Base-by-base conservation (phyloP, 2,113 vertebrate genomes). In the Tympanuchus pallidicinctus region DNA sequence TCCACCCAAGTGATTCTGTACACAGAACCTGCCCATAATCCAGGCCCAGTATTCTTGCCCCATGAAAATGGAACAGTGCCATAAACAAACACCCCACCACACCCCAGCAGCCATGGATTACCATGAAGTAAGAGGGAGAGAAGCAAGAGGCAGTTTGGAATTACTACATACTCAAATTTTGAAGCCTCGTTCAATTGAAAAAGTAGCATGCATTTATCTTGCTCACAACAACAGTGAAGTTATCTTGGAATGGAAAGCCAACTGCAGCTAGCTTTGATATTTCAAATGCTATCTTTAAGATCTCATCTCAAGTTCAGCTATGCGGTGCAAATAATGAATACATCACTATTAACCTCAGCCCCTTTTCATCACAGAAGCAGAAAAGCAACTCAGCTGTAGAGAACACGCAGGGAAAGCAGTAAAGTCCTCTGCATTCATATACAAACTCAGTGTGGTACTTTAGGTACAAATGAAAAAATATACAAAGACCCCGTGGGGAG, bases 381-480 rank as follows among this genome's bases (percentile, higher is more conserved):
- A 3, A 32, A 42, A 65, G 9, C 9, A 25, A 30, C 32, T 47
- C 61, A 32, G 66, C n/a, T n/a, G 17, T 25, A 32, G 59, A 11
- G 34, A 24, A 11, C 22, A 38, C 0, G 0, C 17, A 30, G 24
- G 60, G 28, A 84, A 50, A 63, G 48, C 10, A 34, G 12, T 27
- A 61, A 27, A 0, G 28, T 57, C n/a, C 75, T n/a, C 10, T 5
- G 7, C 11, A 57, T 61, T 25, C 20, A 15, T 69, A 18, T 11
- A 28, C 45, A 42, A 64, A 1, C 45, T 60, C 38, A 42, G 32
- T 5, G 10, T 1, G 2, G n/a, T 2, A 1, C 67, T 27, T 45
- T 13, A 1, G 6, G 17, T 30, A 14, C 4, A 0, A n/a, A n/a
- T 2, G 19, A 56, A 76, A 22, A 52, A 34, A 11, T 1, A 13